Base-by-base conservation (phyloP, 2,797 vertebrate genomes). In the Enteromius mattozi region DNA sequence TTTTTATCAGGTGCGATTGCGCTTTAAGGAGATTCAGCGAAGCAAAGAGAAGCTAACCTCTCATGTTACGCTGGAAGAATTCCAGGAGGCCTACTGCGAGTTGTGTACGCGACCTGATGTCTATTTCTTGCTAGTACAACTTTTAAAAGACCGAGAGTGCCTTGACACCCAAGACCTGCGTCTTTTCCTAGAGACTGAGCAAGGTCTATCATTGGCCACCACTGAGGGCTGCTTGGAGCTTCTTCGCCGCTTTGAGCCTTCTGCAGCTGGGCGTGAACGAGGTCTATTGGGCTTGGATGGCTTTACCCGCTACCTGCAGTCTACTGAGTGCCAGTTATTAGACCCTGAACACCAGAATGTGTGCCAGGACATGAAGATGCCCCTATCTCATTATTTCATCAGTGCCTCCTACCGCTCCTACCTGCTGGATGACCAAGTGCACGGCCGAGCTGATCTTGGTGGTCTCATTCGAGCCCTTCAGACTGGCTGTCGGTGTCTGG, bases 11-110 rank as follows among this genome's bases (percentile, higher is more conserved):
- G 95, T 96, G 2, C 96, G 97, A 78, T 94, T 97, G 75, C 97
- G 97, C 84, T 99, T 99, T 90, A 99, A 99, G 89, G 98, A 99
- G 92, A 97, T 99, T 88, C 98, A 99, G 92, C 96, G 96, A 49
- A 97, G 96, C 90, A 99, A 99, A 89, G 98, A 99, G 93, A 99
- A 99, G 91, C 94, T 99, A 87, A 99, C 98, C 5, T 98, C 97
- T 2, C 96, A 98, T 4, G 98, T 99, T 86, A 99, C 96, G 0
- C 93, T 95, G 17, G 98, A 99, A 89, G 98, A 99, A 90, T 99
- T 99, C 88, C 97, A 96, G 82, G 98, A 99, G 92, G 97, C 97
- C 0, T 99, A 93, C 91, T 96, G 96, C 9, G 98, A 99, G 91
- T 97, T 99, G 35, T 99, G 98, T 91, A 99, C 98, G 0, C 94